A percentile compares a stretch with the other conserved stretches of the same genome.
These are phyloP conservation scores for Halcyon leucocephala DNA, from an alignment of 2,797 vertebrate species.

Conservation along the genomic window DNA sequence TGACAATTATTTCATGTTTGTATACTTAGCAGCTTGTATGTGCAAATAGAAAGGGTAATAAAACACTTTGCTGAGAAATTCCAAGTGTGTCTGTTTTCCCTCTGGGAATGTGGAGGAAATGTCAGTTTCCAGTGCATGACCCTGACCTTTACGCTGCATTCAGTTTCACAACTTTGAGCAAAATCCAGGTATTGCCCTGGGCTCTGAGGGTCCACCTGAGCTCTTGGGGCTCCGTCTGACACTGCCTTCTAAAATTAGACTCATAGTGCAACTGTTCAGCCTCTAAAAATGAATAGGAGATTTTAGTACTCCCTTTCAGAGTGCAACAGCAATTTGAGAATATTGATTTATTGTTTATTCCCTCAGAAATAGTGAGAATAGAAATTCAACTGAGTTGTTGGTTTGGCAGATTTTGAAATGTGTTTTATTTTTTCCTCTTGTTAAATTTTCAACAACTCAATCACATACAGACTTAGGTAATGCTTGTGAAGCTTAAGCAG, in stretches of 20 bases:
- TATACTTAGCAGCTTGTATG: background rate
- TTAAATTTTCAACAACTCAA: background rate
- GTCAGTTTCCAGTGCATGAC: background rate
- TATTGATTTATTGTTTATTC: background rate
- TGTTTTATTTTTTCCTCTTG: background rate
- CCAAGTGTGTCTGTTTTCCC: background rate
- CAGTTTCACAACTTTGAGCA: background rate
- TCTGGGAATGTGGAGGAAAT: background rate
- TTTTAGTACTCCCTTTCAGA: background rate
- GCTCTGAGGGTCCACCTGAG: background rate
- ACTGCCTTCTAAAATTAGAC: background rate
- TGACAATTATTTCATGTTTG: background rate
- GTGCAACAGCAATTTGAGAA: background rate
- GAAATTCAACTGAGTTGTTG: background rate
- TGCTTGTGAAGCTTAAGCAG: background rate
- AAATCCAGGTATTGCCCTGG: background rate
- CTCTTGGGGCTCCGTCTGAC: background rate
- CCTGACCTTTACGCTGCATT: background rate
- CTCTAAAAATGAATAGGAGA: background rate
- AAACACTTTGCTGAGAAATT: background rate
- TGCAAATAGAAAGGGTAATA: background rate
- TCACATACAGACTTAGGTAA: background rate
- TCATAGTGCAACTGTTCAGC: background rate
- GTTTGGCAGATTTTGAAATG: accelerated
- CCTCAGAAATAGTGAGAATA: background rate